Evolutionary conservation across 2,797 vertebrate genomes (phyloP), one percentile per base, ranked within the genome.

Genomic region (Gadopsis marmoratus): DNA sequence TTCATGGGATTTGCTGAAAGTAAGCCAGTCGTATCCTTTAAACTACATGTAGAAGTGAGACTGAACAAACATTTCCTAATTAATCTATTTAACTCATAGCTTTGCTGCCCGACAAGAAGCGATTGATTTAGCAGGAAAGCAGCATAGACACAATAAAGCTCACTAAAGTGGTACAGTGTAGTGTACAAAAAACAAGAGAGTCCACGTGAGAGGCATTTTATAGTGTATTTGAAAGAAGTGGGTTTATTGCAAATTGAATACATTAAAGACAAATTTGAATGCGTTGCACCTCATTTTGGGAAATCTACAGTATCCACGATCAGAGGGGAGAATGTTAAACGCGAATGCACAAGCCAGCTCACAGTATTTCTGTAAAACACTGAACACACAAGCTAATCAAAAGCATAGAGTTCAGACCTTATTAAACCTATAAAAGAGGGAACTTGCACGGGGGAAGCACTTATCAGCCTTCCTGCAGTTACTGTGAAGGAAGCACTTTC

Each of bases 401-500:
- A 43, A 59, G 35, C n/a, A n/a, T 10, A 3, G 21, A 35, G 14
- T 19, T 50, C 41, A 39, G 67, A 56, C 12, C 7, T 47, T 8
- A 19, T 23, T 21, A 59, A 59, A 41, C 29, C 14, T 13, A 17
- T 26, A 26, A 48, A 65, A 65, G 54, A 29, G 17, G 13, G 45
- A 56, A 56, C 23, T 35, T 62, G 72, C 60, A 19, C 41, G 26
- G 17, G 4, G 39, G 47, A 43, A 31, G n/a, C 8, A 11, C 35
- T 53, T 31, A 69, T 69, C 67, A 9, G 68, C 6, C 19, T 7
- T 63, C 7, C 29, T 62, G 66, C 56, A 41, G 58, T 33, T 26
- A 10, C 60, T 66, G 39, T 59, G 35, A 56, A 83, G 11, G 19
- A 71, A 83, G 26, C 33, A 26, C 47, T 39, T 58, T 56, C 65